Evolutionary conservation across 1,140 invertebrate genomes (phyloP), one percentile per base, ranked within the genome.

Genomic region (Cydia fagiglandana): DNA sequence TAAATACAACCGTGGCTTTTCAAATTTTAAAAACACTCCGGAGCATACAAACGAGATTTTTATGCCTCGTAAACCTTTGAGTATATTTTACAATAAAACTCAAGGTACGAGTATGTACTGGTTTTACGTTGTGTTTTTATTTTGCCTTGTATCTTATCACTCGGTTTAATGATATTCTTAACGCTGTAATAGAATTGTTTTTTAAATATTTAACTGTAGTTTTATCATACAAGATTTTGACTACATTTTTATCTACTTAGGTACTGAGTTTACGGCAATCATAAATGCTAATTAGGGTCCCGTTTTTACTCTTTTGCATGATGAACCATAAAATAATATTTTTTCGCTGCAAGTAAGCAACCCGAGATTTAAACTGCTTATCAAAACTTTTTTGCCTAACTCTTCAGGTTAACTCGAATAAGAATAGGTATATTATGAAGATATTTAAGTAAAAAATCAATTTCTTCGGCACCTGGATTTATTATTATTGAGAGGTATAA

Each of bases 1-100:
- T 70, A 70, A 70, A 70, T 70, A 70, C 15, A 38, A 66, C 13
- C 66, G 66, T 34, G 38, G 30, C 17, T 70, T 70, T 70, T 70
- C 38, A 70, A 70, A 38, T 70, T 70, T 70, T 41, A 70, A 70
- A 70, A 70, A 70, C 30, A 70, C 66, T 70, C 34, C 66, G 30
- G 15, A 17, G 34, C 38, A 70, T 70, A 70, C 34, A 70, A 70
- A 70, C 66, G 66, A 70, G 66, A 70, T 38, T 70, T 70, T 70
- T 70, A 70, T 70, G n/a, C n/a, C 66, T 70, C 66, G 34, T 70
- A 70, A 70, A 70, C 66, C 17, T 20, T 45, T 41, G 66, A 70
- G 66, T 70, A 38, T 61, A n/a, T 61, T 61, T 61, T 24, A 61
- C 56, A 61, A 61, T 61, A 61, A 61, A 61, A 61, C n/a, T 24